These are phyloP conservation scores for Dinothrombium tinctorium DNA, from an alignment of 1,140 invertebrate genomes.

Conservation along the genomic window DNA sequence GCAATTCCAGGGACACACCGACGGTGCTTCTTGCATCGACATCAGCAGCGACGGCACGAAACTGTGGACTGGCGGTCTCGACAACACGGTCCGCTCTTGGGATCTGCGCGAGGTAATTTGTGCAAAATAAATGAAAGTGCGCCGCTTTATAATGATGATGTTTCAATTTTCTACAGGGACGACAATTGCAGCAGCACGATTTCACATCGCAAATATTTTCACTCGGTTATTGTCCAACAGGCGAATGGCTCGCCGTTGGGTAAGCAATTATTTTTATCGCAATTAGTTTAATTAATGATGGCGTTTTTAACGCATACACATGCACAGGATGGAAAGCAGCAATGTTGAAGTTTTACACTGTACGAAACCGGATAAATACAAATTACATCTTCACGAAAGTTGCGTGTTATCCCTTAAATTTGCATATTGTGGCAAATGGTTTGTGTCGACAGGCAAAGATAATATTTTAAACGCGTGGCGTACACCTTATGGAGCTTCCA, in stretches of 20 bases:
- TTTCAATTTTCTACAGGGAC: slow-evolving; percentile 26
- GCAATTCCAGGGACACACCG: slow-evolving; percentile 90
- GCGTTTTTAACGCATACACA: neutral
- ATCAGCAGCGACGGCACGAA: slow-evolving; percentile 86
- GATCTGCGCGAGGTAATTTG: slow-evolving; percentile 45
- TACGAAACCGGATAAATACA: slow-evolving; percentile 85
- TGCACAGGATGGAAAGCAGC: slow-evolving; percentile 69
- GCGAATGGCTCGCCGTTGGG: slow-evolving; percentile 92
- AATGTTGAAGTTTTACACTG: slow-evolving; percentile 86
- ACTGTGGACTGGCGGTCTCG: slow-evolving; percentile 86
- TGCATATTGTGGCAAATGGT: slow-evolving; percentile 93
- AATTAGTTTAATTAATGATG: neutral
- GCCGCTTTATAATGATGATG: neutral
- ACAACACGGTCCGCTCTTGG: slow-evolving; percentile 92
- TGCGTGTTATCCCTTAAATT: slow-evolving; percentile 92
- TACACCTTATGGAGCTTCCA: slow-evolving; percentile 83
- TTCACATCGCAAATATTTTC: slow-evolving; percentile 90
- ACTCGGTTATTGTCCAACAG: slow-evolving; percentile 85
- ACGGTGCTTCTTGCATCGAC: slow-evolving; percentile 92
- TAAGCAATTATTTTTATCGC: slow-evolving; percentile 17
- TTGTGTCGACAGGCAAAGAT: slow-evolving; percentile 95
- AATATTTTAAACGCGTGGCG: slow-evolving; percentile 94
- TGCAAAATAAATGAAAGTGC: neutral
- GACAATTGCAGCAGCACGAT: slow-evolving; percentile 82
- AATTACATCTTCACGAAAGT: slow-evolving; percentile 86